Evolutionary conservation across 2,888 invertebrate genomes (phyloP), one percentile per base, ranked within the genome.

Genomic region (Iphiclides podalirius): DNA sequence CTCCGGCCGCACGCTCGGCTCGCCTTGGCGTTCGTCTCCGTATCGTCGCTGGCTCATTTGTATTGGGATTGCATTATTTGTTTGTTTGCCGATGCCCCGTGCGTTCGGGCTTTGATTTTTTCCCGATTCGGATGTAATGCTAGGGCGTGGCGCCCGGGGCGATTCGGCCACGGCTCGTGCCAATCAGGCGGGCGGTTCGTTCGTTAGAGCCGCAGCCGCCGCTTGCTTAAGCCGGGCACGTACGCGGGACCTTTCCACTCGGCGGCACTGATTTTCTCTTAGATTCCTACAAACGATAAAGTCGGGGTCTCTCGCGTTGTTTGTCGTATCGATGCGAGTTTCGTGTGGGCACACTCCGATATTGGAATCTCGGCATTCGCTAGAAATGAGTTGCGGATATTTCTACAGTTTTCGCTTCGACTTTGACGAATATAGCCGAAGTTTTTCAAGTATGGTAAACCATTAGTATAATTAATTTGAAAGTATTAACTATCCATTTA

Each of bases 41-140:
- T 55, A n/a, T n/a, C 77, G 80, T 87, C 87, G 79, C 66, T 81
- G n/a, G n/a, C 84, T 87, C 88, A 88, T 88, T 85, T 81, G 83
- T 88, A 87, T 88, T 85, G 85, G 78, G 63, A 77, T 75, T 77
- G 81, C 82, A 80, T 87, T 86, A 86, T 87, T 87, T 86, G 81
- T 86, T 84, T 86, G 82, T 85, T 85, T 84, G 79, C 75, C 77
- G 74, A 79, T 80, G 79, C 79, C 78, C 76, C 76, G 80, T 82
- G 81, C 77, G 77, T 72, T 72, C 71, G 69, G 74, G 84, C 84
- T 85, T 83, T 87, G 87, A 87, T 87, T 88, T 88, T 86, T 88
- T 85, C 78, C 31, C 81, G 74, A 85, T 85, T 77, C 77, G 78
- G 78, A 80, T 79, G 79, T 85, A 85, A 87, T 87, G 82, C 78